Evolutionary conservation across 2,888 invertebrate genomes (phyloP).

Genomic region (Rhimphoctona megacephalus): DNA sequence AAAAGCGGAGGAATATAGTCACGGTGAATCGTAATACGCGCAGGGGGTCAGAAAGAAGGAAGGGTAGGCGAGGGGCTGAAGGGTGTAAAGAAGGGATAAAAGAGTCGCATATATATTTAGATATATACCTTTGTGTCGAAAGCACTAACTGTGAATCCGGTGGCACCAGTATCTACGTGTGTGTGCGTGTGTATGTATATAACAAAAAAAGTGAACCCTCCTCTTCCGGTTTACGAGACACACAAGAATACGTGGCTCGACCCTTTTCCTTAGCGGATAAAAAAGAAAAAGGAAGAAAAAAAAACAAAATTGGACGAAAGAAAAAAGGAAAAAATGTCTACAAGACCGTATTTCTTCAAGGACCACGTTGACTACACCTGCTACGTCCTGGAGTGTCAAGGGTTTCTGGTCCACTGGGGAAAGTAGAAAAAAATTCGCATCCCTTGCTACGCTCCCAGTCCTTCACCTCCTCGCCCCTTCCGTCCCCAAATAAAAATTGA

Average conservation of each 20-base stretch:
- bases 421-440: constrained; percentile 35
- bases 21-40: constrained; percentile 23
- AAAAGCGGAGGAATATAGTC: constrained; percentile 31
- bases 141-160: constrained; percentile 80
- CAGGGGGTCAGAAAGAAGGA: constrained; percentile 5
- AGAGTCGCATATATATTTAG: constrained; percentile 34
- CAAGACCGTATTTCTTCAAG: constrained; percentile 38
- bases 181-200: constrained; percentile 2
- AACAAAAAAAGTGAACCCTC: constrained; percentile 56
- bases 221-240: constrained; percentile 76
- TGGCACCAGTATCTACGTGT: constrained; percentile 65
- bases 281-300: constrained; percentile 26
- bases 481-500: constrained; percentile 11
- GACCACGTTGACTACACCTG: constrained; percentile 44
- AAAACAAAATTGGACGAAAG: neutral
- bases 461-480: neutral
- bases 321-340: constrained; percentile 11
- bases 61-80: too few relatives aligned
- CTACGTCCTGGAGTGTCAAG: constrained; percentile 22
- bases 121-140: constrained; percentile 76
- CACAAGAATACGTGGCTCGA: constrained; percentile 68
- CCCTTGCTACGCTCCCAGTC: neutral
- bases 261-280: constrained; percentile 37
- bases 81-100: constrained; percentile 23
- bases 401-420: constrained; percentile 30